These are phyloP conservation scores for Horisme vitalbata DNA, from an alignment of 2,888 invertebrate species.

Conservation along the genomic window DNA sequence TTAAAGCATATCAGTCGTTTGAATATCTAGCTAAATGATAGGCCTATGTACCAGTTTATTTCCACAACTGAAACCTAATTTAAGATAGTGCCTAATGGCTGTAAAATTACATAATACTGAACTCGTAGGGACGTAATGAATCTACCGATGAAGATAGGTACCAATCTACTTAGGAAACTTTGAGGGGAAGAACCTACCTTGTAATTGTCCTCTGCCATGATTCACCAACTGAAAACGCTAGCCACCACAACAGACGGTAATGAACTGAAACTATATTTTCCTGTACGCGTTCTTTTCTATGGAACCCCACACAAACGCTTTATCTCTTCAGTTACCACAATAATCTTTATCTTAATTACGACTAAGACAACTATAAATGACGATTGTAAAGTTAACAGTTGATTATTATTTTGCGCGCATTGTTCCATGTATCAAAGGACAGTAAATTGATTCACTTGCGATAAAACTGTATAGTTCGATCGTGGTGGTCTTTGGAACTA, in stretches of 20 bases:
- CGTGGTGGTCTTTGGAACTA: conserved; percentile 49
- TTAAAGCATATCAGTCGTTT: no score
- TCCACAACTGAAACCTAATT: no score
- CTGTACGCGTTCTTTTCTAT: conserved; percentile 58
- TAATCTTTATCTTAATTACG: conserved; percentile 73
- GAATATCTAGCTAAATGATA: no score
- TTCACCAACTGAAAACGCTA: conserved; percentile 22
- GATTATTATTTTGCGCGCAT: conserved; percentile 42
- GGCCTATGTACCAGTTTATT: no score
- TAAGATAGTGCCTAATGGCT: no score
- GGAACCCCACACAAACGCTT: conserved; percentile 62
- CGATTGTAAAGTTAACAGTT: conserved; percentile 58
- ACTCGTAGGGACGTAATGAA: no score
- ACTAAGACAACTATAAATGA: conserved; percentile 42
- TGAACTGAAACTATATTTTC: conserved; percentile 51
- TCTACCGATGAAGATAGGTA: no score
- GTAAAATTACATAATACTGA: no score
- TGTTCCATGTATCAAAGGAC: conserved; percentile 34
- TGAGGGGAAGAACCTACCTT: conserved; percentile 59
- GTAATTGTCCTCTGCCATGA: conserved; percentile 55
- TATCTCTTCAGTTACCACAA: conserved; percentile 64
- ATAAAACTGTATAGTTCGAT: conserved; percentile 43
- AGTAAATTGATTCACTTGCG: conserved; percentile 60
- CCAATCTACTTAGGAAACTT: no score
- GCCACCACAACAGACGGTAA: conserved; percentile 47